These are phyloP conservation scores for Acanthaster planci DNA, from an alignment of 35 echinoderm and acorn worm genomes.

Conservation along the genomic window DNA sequence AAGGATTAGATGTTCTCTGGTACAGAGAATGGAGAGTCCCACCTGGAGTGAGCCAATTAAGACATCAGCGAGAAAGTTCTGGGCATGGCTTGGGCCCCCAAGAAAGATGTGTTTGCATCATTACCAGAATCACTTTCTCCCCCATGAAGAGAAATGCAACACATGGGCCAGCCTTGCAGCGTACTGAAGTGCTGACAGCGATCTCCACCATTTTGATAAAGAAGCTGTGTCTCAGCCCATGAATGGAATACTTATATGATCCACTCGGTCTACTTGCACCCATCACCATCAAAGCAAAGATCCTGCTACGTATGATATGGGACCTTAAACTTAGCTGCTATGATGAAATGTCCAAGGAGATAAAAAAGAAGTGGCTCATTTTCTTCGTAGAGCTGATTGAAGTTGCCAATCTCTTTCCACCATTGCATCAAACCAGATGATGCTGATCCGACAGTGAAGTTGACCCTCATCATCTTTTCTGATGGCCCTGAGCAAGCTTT, in stretches of 20 bases:
- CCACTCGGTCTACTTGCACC: constrained; percentile 48
- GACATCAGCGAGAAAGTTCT: constrained; percentile 11
- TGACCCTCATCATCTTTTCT: constrained; percentile 43
- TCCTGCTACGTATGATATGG: constrained; percentile 55
- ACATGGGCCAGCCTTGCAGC: neutral
- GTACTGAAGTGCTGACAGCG: neutral
- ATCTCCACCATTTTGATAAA: neutral
- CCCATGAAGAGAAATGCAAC: constrained; percentile 3
- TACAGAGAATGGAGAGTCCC: neutral
- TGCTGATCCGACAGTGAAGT: neutral
- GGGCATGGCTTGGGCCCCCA: constrained; percentile 10
- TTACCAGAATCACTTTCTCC: constrained; percentile 28
- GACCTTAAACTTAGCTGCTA: constrained; percentile 50
- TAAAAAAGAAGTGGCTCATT: constrained; percentile 19
- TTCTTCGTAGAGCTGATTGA: constrained; percentile 42
- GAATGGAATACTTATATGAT: constrained; percentile 31
- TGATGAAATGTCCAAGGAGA: constrained; percentile 19
- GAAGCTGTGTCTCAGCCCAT: constrained; percentile 21
- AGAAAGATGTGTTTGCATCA: constrained; percentile 7
- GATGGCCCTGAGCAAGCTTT: constrained; percentile 61
- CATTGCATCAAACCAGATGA: constrained; percentile 47
- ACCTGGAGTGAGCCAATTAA: constrained; percentile 5
- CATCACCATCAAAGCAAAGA: constrained; percentile 57
- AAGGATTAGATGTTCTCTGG: constrained; percentile 12
- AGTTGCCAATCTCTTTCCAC: neutral